These are phyloP conservation scores for Pseudomyrmex dendroicus DNA, from an alignment of 1,140 invertebrate species.

Conservation along the genomic window DNA sequence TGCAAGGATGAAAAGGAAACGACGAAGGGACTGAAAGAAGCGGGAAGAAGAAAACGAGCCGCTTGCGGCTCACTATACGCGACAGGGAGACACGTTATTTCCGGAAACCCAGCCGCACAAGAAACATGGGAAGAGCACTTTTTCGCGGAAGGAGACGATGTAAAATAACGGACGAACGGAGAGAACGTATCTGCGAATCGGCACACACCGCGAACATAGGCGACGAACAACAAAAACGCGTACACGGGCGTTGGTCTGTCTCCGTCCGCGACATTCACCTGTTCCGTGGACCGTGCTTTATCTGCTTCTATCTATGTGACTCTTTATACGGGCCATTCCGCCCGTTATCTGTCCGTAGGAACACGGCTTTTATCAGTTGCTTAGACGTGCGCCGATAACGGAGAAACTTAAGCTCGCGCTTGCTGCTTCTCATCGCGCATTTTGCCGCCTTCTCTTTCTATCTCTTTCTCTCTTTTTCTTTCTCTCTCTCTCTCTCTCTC, in stretches of 20 bases:
- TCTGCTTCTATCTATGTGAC: conserved; percentile 82
- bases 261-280: conserved; percentile 78
- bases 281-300: conserved; percentile 82
- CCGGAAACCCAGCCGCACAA: conserved; percentile 30
- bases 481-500: conserved; percentile 1
- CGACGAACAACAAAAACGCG: conserved; percentile 49
- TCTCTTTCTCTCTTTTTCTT: conserved; percentile 52
- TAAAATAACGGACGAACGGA: conserved; percentile 13
- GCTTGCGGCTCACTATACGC: background rate
- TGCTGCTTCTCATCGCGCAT: conserved; percentile 11
- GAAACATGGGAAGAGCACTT: conserved; percentile 20
- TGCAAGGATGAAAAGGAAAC: background rate
- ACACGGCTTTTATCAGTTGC: conserved; percentile 84
- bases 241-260: conserved; percentile 80
- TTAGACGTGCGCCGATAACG: conserved; percentile 82
- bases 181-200: conserved; percentile 48
- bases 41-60: background rate
- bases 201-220: conserved; percentile 23
- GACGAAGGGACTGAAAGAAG: background rate
- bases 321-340: conserved; percentile 81
- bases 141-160: conserved; percentile 10
- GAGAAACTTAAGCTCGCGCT: conserved; percentile 71
- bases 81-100: conserved; percentile 20
- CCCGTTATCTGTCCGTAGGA: conserved; percentile 81
- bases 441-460: conserved; percentile 61